Conservation (phyloP, 2,797 vertebrate genomes). For the Crypturellus tataupa region DNA sequence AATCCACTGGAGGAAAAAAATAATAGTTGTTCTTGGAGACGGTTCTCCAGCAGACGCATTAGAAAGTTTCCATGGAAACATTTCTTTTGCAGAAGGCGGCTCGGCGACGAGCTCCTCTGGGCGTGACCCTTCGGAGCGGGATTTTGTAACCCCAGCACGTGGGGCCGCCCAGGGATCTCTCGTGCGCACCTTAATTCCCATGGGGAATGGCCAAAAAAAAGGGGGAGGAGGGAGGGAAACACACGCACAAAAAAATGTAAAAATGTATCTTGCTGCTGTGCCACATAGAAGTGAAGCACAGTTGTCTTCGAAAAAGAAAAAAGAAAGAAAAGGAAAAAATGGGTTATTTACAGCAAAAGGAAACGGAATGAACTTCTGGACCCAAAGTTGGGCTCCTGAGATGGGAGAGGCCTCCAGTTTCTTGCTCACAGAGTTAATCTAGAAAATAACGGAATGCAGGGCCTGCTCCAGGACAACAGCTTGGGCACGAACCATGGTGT, state of each 20-base stretch:
- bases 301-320: neutral
- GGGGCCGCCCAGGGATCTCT: constrained; percentile 22
- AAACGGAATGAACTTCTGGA: neutral
- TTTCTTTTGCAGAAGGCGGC: neutral
- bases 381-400: neutral
- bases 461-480: neutral
- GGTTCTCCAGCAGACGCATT: neutral
- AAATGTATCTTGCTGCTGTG: neutral
- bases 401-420: neutral
- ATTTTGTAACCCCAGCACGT: constrained; percentile 18
- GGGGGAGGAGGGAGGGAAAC: no score
- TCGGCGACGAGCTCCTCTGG: neutral
- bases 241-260: neutral
- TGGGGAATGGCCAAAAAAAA: neutral
- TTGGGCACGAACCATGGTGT: neutral
- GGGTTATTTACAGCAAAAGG: neutral
- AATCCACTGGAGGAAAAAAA: neutral
- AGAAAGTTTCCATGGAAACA: constrained; percentile 19
- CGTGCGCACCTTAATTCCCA: neutral
- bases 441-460: neutral
- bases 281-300: neutral
- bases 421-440: neutral
- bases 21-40: neutral
- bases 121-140: neutral
- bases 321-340: neutral